Evolutionary conservation across 2,797 vertebrate genomes (phyloP).

Genomic region (Saxicola maurus): DNA sequence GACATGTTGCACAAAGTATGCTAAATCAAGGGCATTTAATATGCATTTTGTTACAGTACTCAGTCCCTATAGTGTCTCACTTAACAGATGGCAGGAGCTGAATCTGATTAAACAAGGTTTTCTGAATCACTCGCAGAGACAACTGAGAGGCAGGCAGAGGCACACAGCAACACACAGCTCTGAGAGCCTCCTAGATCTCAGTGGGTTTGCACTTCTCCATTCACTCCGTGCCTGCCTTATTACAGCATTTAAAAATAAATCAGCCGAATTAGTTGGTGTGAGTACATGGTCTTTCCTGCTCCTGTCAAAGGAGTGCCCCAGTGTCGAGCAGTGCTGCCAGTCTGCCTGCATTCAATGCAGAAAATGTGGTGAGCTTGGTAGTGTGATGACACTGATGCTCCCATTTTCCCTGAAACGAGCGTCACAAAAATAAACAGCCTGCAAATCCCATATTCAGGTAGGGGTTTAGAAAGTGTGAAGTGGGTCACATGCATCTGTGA

Average conservation of each 20-base stretch:
- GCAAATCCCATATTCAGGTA: conserved; percentile 18
- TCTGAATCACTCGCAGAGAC: neutral
- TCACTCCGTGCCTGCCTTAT: neutral
- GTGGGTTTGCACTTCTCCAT: neutral
- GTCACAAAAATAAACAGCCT: neutral
- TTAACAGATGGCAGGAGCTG: conserved; percentile 1
- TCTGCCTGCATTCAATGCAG: neutral
- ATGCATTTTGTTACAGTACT: neutral
- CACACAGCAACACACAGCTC: neutral
- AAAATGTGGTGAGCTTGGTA: neutral
- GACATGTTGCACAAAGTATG: neutral
- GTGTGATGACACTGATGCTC: neutral
- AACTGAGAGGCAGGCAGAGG: neutral
- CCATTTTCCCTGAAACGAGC: neutral
- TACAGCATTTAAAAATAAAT: neutral
- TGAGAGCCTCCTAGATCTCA: neutral
- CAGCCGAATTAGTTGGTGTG: neutral
- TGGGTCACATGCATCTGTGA: neutral
- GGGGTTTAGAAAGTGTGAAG: neutral
- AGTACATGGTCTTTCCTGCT: neutral
- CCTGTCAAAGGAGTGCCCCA: neutral
- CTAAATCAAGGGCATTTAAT: neutral
- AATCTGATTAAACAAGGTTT: conserved; percentile 21
- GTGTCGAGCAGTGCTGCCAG: neutral
- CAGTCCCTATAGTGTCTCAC: neutral